Percentiles rank a stretch among this genome's conserved stretches.
Evolutionary conservation across 2,888 invertebrate genomes (phyloP).

Genomic region (Zonitis immaculata): DNA sequence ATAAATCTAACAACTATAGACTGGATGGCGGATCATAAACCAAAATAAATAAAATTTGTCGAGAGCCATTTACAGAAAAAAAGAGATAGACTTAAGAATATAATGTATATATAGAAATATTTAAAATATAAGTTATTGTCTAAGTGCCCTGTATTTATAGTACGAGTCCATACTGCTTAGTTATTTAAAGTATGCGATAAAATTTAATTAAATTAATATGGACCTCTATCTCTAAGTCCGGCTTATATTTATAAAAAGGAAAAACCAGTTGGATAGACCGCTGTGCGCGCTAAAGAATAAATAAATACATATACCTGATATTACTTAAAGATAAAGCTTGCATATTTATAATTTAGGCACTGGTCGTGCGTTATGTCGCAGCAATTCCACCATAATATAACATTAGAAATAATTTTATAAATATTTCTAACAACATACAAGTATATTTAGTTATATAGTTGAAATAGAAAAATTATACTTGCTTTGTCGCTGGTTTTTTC

Average conservation of each 20-base stretch:
- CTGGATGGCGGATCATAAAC: no score
- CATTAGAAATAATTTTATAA: background rate
- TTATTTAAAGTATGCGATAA: slow-evolving; percentile 46
- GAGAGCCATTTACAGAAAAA: background rate
- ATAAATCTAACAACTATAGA: no score
- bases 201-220: slow-evolving; percentile 49
- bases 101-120: background rate
- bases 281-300: slow-evolving; percentile 35
- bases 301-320: no score
- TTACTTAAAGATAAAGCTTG: slow-evolving; percentile 36
- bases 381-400: background rate
- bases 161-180: slow-evolving; percentile 33
- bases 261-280: slow-evolving; percentile 39
- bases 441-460: no score
- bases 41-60: background rate
- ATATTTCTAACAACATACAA: background rate
- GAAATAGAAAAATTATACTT: no score
- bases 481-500: no score
- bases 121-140: slow-evolving; percentile 28
- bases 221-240: slow-evolving; percentile 32
- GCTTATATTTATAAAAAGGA: slow-evolving; percentile 22
- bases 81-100: background rate
- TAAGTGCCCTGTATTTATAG: slow-evolving; percentile 39
- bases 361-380: slow-evolving; percentile 12
- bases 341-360: slow-evolving; percentile 39